A percentile compares a stretch with the other conserved stretches of the same genome.
These are phyloP conservation scores for Emydura subglobosa DNA, from an alignment of 2,113 vertebrate species.

Conservation along the genomic window DNA sequence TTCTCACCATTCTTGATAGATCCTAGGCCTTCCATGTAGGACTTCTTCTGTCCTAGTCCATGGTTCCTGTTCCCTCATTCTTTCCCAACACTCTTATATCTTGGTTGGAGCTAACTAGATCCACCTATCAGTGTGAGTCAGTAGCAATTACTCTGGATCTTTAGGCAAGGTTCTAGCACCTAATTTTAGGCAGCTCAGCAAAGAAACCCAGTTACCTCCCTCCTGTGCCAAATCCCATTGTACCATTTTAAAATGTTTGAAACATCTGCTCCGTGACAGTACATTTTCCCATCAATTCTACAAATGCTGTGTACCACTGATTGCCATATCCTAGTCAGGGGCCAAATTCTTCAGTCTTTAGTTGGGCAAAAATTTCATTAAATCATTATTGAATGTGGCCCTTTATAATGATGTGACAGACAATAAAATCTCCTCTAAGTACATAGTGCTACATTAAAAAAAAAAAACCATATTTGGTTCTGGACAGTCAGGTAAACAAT, in stretches of 20 bases:
- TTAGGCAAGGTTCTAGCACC: not conserved
- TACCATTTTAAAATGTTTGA: not conserved
- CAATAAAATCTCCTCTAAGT: not conserved
- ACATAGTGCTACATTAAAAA: not conserved
- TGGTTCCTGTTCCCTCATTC: not conserved
- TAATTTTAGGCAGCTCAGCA: not conserved
- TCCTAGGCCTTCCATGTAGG: not conserved
- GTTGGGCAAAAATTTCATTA: not conserved
- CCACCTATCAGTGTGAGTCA: not conserved
- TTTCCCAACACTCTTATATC: not conserved
- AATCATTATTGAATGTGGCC: not conserved
- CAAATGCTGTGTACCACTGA: not conserved
- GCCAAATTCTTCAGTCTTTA: not conserved
- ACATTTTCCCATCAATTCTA: not conserved
- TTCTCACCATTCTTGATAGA: not conserved
- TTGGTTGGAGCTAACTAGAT: not conserved
- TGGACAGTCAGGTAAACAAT: not conserved
- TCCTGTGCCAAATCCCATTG: not conserved
- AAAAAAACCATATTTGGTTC: not conserved
- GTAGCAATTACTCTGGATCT: not conserved
- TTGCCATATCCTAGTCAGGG: not conserved
- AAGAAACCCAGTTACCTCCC: not conserved
- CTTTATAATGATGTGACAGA: not conserved
- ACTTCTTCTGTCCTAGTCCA: not conserved
- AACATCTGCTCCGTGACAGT: rapidly evolving